These are phyloP conservation scores for Sphecodes monilicornis DNA, from an alignment of 2,888 invertebrate genomes.

Conservation along the genomic window DNA sequence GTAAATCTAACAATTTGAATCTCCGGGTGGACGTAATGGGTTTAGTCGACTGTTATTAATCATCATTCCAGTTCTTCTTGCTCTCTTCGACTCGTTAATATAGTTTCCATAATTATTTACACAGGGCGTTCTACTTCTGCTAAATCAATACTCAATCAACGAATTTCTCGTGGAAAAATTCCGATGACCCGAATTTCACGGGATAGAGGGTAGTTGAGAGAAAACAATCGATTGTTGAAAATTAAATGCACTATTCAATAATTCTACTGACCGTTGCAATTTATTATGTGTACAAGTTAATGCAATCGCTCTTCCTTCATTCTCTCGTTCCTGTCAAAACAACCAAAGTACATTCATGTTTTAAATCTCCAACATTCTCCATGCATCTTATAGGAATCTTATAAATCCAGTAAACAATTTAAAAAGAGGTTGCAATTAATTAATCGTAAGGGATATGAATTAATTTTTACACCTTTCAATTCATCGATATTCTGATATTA, in stretches of 20 bases:
- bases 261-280: background rate
- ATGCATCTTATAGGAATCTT: too few species aligned
- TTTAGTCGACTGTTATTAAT: background rate
- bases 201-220: background rate
- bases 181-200: background rate
- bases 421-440: too few species aligned
- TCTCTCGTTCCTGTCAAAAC: background rate
- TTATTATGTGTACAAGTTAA: background rate
- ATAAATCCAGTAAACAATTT: too few species aligned
- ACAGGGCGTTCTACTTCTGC: background rate
- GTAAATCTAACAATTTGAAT: background rate
- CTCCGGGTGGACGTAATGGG: too few species aligned
- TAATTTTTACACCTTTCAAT: too few species aligned
- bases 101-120: background rate
- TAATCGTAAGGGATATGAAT: too few species aligned
- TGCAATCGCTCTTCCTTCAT: background rate
- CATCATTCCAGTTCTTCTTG: background rate
- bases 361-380: background rate
- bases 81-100: background rate
- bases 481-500: too few species aligned
- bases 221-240: background rate
- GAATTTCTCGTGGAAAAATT: conserved; percentile 1
- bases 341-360: background rate
- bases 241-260: background rate
- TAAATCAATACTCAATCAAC: conserved; percentile 5